Conservation (phyloP, 2,113 vertebrate genomes). For the Agapornis roseicollis region DNA sequence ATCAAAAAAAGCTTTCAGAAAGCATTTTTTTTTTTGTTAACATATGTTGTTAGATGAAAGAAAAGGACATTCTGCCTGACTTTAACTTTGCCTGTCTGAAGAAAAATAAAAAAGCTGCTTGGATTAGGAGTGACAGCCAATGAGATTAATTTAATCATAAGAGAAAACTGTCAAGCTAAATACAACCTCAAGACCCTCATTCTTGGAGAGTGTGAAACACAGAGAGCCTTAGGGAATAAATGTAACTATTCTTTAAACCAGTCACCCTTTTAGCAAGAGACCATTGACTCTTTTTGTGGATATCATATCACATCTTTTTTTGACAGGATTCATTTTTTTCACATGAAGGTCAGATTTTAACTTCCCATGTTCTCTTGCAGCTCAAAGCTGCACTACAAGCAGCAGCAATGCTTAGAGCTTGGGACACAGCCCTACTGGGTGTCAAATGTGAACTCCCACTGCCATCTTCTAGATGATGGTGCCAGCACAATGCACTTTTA, state of each 20-base stretch:
- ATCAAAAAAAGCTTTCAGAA: background rate
- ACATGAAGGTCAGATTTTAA: background rate
- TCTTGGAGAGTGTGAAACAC: background rate
- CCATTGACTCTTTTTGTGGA: background rate
- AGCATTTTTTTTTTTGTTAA: background rate
- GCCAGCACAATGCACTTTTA: background rate
- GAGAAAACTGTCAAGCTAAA: background rate
- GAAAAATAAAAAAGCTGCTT: constrained; percentile 2
- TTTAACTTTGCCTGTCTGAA: background rate
- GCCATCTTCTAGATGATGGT: background rate
- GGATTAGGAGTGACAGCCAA: background rate
- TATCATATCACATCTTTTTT: background rate
- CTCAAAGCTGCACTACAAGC: background rate
- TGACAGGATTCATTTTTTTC: background rate
- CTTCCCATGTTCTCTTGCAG: background rate
- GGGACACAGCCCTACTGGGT: background rate
- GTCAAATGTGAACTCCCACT: background rate
- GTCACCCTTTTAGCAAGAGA: background rate
- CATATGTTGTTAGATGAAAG: background rate
- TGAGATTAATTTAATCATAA: background rate
- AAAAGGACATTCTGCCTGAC: background rate
- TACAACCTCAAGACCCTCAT: background rate
- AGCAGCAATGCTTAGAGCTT: background rate
- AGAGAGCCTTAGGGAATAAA: background rate
- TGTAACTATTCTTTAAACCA: background rate